phyloP scores from a whole-genome alignment of 2,113 vertebrate species.

The Abramis brama region DNA sequence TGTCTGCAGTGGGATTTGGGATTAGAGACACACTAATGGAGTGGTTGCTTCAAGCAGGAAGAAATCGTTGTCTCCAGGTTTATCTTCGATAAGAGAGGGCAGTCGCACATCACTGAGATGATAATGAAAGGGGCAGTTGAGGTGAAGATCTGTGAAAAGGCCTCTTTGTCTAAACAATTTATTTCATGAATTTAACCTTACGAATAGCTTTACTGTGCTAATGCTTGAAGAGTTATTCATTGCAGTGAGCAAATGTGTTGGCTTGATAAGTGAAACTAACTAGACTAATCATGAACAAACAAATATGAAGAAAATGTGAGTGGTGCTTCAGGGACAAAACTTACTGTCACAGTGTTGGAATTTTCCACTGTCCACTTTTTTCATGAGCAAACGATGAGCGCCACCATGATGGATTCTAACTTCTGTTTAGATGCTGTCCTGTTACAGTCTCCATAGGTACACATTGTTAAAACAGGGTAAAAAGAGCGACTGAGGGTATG shows the following conservation, averaged over 20 bases:
- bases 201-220: not conserved
- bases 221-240: not conserved
- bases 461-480: too few relatives aligned
- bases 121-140: constrained; percentile 24
- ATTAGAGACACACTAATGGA: constrained; percentile 42
- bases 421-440: too few relatives aligned
- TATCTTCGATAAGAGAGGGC: constrained; percentile 5
- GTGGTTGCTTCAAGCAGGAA: constrained; percentile 14
- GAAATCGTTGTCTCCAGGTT: not conserved
- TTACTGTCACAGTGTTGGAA: not conserved
- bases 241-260: not conserved
- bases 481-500: too few relatives aligned
- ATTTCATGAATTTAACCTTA: constrained; percentile 9
- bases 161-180: constrained; percentile 4
- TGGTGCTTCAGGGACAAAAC: not conserved
- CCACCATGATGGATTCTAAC: too few relatives aligned
- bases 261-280: not conserved
- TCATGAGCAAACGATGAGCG: too few relatives aligned
- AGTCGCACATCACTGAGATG: constrained; percentile 10
- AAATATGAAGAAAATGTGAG: not conserved
- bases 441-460: too few relatives aligned
- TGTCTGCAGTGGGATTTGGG: constrained; percentile 45
- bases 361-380: not conserved
- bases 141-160: constrained; percentile 13
- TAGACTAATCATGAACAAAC: not conserved